Evolutionary conservation across 1,140 invertebrate genomes (phyloP).

Genomic region (Phthorimaea operculella): DNA sequence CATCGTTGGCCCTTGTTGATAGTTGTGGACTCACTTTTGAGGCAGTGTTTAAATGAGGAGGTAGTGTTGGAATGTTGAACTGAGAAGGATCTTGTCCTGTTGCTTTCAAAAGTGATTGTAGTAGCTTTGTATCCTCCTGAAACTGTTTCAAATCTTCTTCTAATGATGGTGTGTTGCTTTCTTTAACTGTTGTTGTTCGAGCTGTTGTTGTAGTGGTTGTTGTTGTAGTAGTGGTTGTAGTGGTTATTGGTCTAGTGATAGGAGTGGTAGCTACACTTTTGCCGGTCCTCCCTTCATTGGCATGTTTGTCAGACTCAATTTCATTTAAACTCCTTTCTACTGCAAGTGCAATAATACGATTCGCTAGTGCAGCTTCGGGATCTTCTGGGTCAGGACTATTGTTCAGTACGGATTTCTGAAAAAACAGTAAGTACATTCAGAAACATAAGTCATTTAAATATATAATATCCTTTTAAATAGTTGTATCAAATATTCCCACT

Average conservation of each 20-base stretch:
- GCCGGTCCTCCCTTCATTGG: slow-evolving; percentile 24
- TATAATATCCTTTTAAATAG: no score
- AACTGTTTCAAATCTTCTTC: slow-evolving; percentile 63
- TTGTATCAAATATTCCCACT: no score
- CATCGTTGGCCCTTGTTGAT: slow-evolving; percentile 27
- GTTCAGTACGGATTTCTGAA: slow-evolving; percentile 56
- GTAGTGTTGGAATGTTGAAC: slow-evolving; percentile 56
- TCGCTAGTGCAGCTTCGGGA: slow-evolving; percentile 59
- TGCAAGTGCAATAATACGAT: slow-evolving; percentile 64
- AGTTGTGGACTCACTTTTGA: slow-evolving; percentile 39
- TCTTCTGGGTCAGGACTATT: slow-evolving; percentile 42
- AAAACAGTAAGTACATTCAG: not conserved
- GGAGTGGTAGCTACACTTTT: slow-evolving; percentile 26
- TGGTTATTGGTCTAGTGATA: slow-evolving; percentile 28
- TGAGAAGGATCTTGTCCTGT: slow-evolving; percentile 63
- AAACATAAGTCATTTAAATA: no score
- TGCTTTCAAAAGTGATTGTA: slow-evolving; percentile 59
- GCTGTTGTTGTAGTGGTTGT: slow-evolving; percentile 29
- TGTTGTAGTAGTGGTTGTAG: slow-evolving; percentile 28
- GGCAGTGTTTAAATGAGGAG: slow-evolving; percentile 22
- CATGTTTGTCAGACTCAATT: slow-evolving; percentile 39
- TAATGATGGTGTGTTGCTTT: slow-evolving; percentile 38
- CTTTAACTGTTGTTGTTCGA: slow-evolving; percentile 29
- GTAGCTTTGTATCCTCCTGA: slow-evolving; percentile 63
- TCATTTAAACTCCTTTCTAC: slow-evolving; percentile 64